phyloP scores from a whole-genome alignment of 2,888 invertebrate species.

The Spisula subtruncata region DNA sequence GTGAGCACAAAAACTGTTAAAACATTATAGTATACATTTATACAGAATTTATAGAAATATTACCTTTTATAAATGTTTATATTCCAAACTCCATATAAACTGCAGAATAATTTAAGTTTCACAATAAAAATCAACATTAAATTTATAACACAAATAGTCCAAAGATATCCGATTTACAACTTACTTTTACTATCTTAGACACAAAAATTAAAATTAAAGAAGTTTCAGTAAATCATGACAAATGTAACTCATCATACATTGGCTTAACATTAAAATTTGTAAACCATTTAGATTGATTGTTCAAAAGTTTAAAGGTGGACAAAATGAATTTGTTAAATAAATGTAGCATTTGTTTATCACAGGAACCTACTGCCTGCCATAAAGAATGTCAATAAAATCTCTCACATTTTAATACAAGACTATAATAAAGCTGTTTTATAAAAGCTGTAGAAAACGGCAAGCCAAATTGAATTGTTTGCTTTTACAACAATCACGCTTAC shows the following conservation, averaged over 20 bases:
- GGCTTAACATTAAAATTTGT: background rate
- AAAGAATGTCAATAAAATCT: slow-evolving; percentile 4
- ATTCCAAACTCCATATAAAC: background rate
- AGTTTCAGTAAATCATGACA: background rate
- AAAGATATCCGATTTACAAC: background rate
- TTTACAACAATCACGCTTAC: too few relatives aligned
- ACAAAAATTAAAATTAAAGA: background rate
- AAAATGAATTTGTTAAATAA: background rate
- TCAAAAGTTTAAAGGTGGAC: slow-evolving; percentile 2
- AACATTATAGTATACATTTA: too few relatives aligned
- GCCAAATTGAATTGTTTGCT: background rate
- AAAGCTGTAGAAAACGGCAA: background rate
- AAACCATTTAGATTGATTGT: background rate
- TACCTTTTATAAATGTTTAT: background rate
- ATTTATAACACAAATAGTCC: background rate
- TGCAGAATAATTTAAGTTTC: background rate
- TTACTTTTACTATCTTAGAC: background rate
- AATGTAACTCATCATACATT: background rate
- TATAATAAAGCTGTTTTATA: too few relatives aligned
- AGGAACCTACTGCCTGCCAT: background rate
- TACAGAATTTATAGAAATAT: background rate
- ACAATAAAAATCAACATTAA: background rate
- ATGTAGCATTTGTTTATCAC: slow-evolving; percentile 1
- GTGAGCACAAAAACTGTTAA: too few relatives aligned
- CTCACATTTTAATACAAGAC: background rate